Evolutionary conservation across 1,140 invertebrate species (phyloP), one percentile per base, ranked within the genome.

Genomic region (Nymphalis io): DNA sequence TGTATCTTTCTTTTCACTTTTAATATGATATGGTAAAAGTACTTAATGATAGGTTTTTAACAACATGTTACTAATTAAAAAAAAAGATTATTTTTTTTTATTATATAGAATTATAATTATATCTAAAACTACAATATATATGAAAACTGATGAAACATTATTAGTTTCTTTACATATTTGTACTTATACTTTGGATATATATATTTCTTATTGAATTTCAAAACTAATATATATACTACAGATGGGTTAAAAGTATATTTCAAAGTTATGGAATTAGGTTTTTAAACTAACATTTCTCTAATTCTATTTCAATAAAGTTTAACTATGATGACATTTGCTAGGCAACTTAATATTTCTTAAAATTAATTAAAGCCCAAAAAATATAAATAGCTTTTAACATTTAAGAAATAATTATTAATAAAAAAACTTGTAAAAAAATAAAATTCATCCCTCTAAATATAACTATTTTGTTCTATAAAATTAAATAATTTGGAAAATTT

Each of bases 291-390:
- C 10, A 8, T 27, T 58, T 16, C 23, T 46, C 38, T 59, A 60
- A 33, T 33, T 33, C 13, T 48, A 16, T 59, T 46, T 67, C 33
- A 40, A 23, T 33, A 60, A 44, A 23, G 38, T 15, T 46, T 38
- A 60, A 68, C 4, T 39, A 27, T 27, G 27, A 68, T 57, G 16
- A 40, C 18, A 18, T 16, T 16, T 38, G 13, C 53, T 58, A 39
- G 33, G 20, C 23, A 46, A 69, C 18, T 59, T 23, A 61, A 39
- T 20, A 46, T 21, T 65, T 63, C 68, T 74, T 74, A 70, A 68
- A 58, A 57, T 27, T 68, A 73, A 69, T 73, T 73, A 73, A 73
- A 73, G 65, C 69, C 46, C 69, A 60, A 20, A 58, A 62, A 67
- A 27, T 63, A 23, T 61, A 48, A 63, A 53, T 60, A 63, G 63